Conservation (phyloP, 2,888 invertebrate species). For the Rhogogaster chlorosoma region DNA sequence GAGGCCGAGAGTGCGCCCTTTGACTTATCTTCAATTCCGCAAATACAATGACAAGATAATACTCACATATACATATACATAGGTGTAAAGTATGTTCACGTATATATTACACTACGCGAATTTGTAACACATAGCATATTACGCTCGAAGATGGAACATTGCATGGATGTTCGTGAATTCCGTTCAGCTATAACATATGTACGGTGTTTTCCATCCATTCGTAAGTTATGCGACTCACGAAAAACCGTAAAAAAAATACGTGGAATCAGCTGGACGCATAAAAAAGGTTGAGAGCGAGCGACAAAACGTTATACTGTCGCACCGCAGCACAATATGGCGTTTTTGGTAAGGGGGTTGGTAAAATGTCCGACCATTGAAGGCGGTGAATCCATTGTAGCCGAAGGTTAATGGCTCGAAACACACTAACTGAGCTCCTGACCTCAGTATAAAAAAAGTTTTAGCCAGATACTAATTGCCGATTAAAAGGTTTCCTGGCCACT, state of each 20-base stretch:
- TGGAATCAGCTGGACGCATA: constrained; percentile 20
- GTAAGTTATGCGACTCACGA: constrained; percentile 27
- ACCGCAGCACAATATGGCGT: constrained; percentile 11
- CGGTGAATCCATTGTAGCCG: constrained; percentile 11
- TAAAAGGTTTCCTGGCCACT: background rate
- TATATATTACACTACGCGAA: background rate
- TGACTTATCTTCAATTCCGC: background rate
- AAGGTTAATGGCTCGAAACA: constrained; percentile 40
- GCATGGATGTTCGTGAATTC: background rate
- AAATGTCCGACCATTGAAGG: constrained; percentile 3
- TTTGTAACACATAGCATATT: background rate
- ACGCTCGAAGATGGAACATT: background rate
- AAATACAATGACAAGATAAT: background rate
- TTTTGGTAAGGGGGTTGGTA: constrained; percentile 16
- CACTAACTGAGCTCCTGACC: constrained; percentile 24
- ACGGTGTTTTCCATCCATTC: background rate
- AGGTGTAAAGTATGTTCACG: background rate
- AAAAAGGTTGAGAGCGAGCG: constrained; percentile 24
- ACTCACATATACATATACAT: background rate
- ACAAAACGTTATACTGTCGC: constrained; percentile 7
- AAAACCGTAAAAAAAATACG: background rate
- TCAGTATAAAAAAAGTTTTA: constrained; percentile 6
- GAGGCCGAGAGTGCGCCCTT: background rate
- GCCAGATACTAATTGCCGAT: constrained; percentile 13
- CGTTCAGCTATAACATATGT: background rate